Conservation (phyloP, 2,888 invertebrate species). For the Hirtodrosophila duncani region DNA sequence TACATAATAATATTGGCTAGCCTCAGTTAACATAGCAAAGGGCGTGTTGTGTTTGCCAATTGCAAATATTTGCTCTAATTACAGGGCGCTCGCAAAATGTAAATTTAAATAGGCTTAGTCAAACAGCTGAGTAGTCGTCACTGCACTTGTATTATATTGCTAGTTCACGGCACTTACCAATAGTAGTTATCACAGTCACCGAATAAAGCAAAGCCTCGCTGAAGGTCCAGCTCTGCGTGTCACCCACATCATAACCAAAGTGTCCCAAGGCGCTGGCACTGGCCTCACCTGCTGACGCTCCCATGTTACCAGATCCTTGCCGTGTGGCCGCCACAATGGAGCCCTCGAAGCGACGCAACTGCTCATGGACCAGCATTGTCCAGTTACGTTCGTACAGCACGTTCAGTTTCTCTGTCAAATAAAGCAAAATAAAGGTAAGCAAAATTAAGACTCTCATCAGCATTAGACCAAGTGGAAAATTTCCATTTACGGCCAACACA, state of each 20-base stretch:
- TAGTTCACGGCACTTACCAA: constrained; percentile 82
- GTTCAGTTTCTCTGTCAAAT: constrained; percentile 85
- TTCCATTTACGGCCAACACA: no score
- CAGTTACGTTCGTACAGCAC: constrained; percentile 91
- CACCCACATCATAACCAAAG: constrained; percentile 55
- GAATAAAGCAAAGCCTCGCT: constrained; percentile 91
- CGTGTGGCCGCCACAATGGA: constrained; percentile 88
- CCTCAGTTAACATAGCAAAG: constrained; percentile 17
- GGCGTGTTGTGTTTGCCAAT: constrained; percentile 23
- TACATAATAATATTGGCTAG: constrained; percentile 37
- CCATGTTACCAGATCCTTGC: constrained; percentile 69
- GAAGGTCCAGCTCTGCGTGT: constrained; percentile 84
- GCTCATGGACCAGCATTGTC: constrained; percentile 88
- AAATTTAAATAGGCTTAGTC: constrained; percentile 29
- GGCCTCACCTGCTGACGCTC: constrained; percentile 22
- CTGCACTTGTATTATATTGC: neutral
- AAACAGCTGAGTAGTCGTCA: constrained; percentile 1
- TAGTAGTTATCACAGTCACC: constrained; percentile 92
- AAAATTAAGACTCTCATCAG: constrained; percentile 13
- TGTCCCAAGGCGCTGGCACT: constrained; percentile 54
- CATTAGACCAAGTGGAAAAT: constrained; percentile 1
- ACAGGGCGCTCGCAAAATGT: constrained; percentile 23
- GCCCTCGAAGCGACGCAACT: constrained; percentile 87
- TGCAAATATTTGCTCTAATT: constrained; percentile 54
- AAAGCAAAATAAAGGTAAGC: no score